Conservation (phyloP, 2,888 invertebrate species). For the Conops quadrifasciatus region DNA sequence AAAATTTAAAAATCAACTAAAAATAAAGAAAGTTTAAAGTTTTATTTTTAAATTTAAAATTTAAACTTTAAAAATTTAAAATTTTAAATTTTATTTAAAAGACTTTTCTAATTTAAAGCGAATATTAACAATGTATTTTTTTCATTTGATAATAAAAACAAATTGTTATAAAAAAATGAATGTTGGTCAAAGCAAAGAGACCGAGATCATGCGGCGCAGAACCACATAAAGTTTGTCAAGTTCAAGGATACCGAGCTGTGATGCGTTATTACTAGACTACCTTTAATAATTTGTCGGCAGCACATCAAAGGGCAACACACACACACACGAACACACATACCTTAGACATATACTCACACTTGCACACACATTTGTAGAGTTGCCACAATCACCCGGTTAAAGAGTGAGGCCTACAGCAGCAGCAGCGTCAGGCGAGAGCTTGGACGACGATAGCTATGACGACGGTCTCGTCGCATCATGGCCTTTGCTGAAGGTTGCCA, state of each 20-base stretch:
- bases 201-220: too few relatives aligned
- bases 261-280: neutral
- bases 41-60: neutral
- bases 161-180: neutral
- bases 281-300: slow-evolving; percentile 51
- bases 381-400: too few relatives aligned
- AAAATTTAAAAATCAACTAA: neutral
- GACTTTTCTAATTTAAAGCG: too few relatives aligned
- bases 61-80: slow-evolving; percentile 10
- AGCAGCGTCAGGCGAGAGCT: neutral
- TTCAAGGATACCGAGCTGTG: slow-evolving; percentile 3
- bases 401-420: too few relatives aligned
- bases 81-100: neutral
- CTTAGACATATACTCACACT: slow-evolving; percentile 43
- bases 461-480: slow-evolving; percentile 1
- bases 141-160: neutral
- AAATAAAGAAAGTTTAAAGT: neutral
- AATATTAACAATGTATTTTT: neutral
- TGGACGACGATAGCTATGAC: neutral
- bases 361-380: neutral
- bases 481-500: slow-evolving; percentile 18
- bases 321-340: slow-evolving; percentile 39
- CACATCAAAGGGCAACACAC: slow-evolving; percentile 49
- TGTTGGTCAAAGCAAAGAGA: too few relatives aligned
- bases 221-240: slow-evolving; percentile 1